Evolutionary conservation across 2,113 vertebrate species (phyloP), one percentile per base, ranked within the genome.

Genomic region (Deroptyus accipitrinus): DNA sequence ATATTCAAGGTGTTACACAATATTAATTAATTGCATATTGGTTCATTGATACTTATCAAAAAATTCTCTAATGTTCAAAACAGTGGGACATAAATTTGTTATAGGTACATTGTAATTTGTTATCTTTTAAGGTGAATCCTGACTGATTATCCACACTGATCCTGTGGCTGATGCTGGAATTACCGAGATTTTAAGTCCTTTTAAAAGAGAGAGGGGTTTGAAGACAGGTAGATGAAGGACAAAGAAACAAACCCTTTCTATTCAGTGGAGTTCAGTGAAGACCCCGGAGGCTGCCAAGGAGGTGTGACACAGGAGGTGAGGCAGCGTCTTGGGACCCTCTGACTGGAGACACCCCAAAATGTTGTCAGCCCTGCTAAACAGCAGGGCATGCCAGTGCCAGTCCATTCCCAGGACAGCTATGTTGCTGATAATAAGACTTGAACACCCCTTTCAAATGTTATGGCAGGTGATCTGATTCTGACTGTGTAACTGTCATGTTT

Each of bases 331-430:
- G 13, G 55, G 55, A 59, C 55, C 20, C 6, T n/a, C 33, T 59
- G 51, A 10, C 31, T 17, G 37, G 35, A 81, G 14, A 6, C 30
- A 41, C 31, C 39, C 30, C 1, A 0, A 37, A 42, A 41, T 33
- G 8, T 25, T 59, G 22, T 13, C 28, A 39, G n/a, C 9, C 11
- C 28, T 41, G 14, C 24, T 3, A 0, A 10, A 3, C 19, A 4
- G 7, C 15, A n/a, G 22, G 12, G 25, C 15, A 30, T 10, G 13
- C 18, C 10, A 0, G 0, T 28, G 31, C 4, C 37, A 51, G 41
- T 22, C 39, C 27, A n/a, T 8, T 11, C 39, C 11, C 52, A 49
- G 16, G 25, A 41, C 14, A 64, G 20, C 63, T 44, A 13, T 28
- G 13, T 5, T 31, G 33, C 33, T 33, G 39, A 28, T 35, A 2